Evolutionary conservation across 2,797 vertebrate species (phyloP).

Genomic region (Cygnus olor): DNA sequence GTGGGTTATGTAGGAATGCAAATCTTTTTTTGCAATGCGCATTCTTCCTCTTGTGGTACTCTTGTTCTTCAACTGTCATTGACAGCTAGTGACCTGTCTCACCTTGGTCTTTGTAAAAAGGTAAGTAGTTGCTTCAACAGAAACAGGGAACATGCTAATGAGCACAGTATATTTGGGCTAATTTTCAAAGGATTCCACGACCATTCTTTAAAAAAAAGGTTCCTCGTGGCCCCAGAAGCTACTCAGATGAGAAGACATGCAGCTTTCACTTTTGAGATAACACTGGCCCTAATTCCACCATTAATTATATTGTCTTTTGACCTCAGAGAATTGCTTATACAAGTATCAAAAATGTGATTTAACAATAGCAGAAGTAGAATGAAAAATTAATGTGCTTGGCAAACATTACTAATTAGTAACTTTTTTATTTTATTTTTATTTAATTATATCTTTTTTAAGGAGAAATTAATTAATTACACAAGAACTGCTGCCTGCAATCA

Average conservation of each 20-base stretch:
- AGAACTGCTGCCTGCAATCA: neutral
- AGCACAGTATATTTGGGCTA: neutral
- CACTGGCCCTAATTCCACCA: neutral
- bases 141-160: neutral
- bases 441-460: neutral
- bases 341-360: neutral
- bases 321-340: neutral
- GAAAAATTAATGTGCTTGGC: neutral
- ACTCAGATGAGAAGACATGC: neutral
- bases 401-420: neutral
- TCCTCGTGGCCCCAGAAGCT: accelerated
- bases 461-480: neutral
- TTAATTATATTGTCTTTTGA: neutral
- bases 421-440: neutral
- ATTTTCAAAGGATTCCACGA: neutral
- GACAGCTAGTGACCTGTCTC: neutral
- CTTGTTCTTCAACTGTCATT: neutral
- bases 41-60: neutral
- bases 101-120: neutral
- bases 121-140: neutral
- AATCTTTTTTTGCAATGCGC: neutral
- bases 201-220: neutral
- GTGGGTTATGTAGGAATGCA: neutral
- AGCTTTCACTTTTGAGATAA: neutral
- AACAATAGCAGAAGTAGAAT: neutral